Evolutionary conservation across 2,113 vertebrate species (phyloP), one percentile per base, ranked within the genome.

Genomic region (Sinocyclocheilus rhinocerous): DNA sequence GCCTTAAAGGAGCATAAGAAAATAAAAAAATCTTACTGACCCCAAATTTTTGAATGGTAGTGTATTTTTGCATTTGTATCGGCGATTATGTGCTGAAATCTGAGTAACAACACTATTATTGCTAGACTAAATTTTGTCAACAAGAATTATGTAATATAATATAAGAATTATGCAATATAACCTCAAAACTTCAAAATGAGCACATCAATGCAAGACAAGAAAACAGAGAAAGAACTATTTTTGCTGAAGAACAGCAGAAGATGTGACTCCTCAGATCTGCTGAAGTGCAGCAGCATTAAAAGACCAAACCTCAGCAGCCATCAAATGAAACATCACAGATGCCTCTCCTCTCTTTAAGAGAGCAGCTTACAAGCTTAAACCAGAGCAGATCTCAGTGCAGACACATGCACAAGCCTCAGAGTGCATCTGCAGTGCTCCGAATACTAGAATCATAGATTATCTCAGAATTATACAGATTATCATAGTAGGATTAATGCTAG

Each of bases 121-220:
- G 39, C 61, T 8, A 67, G 59, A 67, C 61, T 70, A 70, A 7
- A 52, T 83, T 22, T 29, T 29, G 29, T 29, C 29, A 29, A 29
- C 15, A 70, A 8, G 11, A 55, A 7, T 9, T 48, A 67, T 69
- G 63, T 42, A 42, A 42, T 42, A 42, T 42, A 42, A 42, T 42
- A 42, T 16, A 10, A 2, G 15, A 22, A 88, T 91, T 93, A 92
- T 92, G 82, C 90, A 93, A 93, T 88, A 78, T 82, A 33, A 59
- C 76, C 82, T 50, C 13, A 67, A 67, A 67, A 81, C 79, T 61
- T 90, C 88, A 84, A 48, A 88, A 91, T 83, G 81, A 90, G 90
- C 86, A 88, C 90, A 88, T 81, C 84, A 89, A 61, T 76, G 42
- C 76, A 87, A 88, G 87, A 63, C 88, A 88, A 90, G 83, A 55